phyloP scores from a whole-genome alignment of 2,888 invertebrate genomes.

The Synergus gifuensis region DNA sequence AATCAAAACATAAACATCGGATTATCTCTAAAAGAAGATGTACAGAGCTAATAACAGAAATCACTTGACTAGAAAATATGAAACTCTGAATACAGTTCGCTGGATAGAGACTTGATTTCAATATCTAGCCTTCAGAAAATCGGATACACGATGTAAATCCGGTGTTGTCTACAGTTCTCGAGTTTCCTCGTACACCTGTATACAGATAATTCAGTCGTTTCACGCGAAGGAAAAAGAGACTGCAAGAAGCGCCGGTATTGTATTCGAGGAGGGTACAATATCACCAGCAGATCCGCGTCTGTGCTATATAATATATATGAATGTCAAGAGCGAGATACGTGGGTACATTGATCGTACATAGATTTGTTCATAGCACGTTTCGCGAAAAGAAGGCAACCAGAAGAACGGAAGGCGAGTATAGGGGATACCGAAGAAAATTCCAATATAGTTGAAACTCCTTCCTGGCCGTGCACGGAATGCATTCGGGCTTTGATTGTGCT shows the following conservation, averaged over 20 bases:
- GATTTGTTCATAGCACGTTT: slow-evolving; percentile 38
- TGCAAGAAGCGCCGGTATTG: slow-evolving; percentile 25
- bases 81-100: slow-evolving; percentile 36
- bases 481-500: slow-evolving; percentile 75
- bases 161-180: slow-evolving; percentile 39
- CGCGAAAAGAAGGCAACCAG: slow-evolving; percentile 36
- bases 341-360: slow-evolving; percentile 38
- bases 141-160: slow-evolving; percentile 37
- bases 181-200: slow-evolving; percentile 34
- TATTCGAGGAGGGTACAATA: slow-evolving; percentile 37
- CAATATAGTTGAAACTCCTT: slow-evolving; percentile 72
- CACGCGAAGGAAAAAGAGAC: slow-evolving; percentile 32
- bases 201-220: slow-evolving; percentile 38
- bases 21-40: too few relatives aligned
- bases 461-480: slow-evolving; percentile 73
- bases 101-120: slow-evolving; percentile 42
- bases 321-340: slow-evolving; percentile 41
- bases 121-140: slow-evolving; percentile 41
- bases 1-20: too few relatives aligned
- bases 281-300: slow-evolving; percentile 15
- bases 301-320: slow-evolving; percentile 16
- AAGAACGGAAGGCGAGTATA: slow-evolving; percentile 46
- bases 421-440: slow-evolving; percentile 70
- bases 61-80: slow-evolving; percentile 5
- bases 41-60: neutral